A percentile compares a stretch with the other conserved stretches of the same genome.
phyloP scores from a whole-genome alignment of 1,140 invertebrate genomes.

The Camponotus vicinus region DNA sequence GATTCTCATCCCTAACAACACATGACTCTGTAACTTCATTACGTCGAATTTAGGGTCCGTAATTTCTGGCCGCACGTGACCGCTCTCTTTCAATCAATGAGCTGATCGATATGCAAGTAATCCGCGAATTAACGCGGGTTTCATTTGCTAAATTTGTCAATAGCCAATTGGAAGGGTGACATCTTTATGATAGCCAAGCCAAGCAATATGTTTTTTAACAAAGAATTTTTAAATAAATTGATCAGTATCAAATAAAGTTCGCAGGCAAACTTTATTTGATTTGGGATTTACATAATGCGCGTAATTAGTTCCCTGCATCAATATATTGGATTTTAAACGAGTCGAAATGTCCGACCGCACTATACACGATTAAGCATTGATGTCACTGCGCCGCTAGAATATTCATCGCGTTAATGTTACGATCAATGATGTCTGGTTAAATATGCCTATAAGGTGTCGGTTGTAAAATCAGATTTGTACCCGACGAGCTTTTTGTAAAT shows the following conservation, averaged over 20 bases:
- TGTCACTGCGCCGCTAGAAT: constrained; percentile 33
- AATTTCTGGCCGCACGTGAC: constrained; percentile 75
- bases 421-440: constrained; percentile 43
- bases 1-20: constrained; percentile 52
- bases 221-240: constrained; percentile 26
- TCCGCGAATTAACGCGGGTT: constrained; percentile 14
- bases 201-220: neutral
- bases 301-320: constrained; percentile 37
- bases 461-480: constrained; percentile 36
- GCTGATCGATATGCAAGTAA: constrained; percentile 48
- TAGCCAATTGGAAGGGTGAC: neutral
- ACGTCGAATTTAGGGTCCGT: constrained; percentile 65
- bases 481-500: constrained; percentile 35
- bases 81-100: constrained; percentile 67
- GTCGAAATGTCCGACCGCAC: neutral
- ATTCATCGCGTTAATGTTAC: constrained; percentile 45
- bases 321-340: constrained; percentile 51
- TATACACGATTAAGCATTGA: constrained; percentile 53
- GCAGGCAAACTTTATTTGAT: neutral
- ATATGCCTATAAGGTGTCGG: constrained; percentile 17
- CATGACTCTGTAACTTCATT: constrained; percentile 60
- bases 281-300: constrained; percentile 19
- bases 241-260: constrained; percentile 17
- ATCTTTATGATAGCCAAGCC: constrained; percentile 3
- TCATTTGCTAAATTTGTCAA: constrained; percentile 51